Conservation (phyloP, 2,888 invertebrate species). For the Digitonthophagus gazella region DNA sequence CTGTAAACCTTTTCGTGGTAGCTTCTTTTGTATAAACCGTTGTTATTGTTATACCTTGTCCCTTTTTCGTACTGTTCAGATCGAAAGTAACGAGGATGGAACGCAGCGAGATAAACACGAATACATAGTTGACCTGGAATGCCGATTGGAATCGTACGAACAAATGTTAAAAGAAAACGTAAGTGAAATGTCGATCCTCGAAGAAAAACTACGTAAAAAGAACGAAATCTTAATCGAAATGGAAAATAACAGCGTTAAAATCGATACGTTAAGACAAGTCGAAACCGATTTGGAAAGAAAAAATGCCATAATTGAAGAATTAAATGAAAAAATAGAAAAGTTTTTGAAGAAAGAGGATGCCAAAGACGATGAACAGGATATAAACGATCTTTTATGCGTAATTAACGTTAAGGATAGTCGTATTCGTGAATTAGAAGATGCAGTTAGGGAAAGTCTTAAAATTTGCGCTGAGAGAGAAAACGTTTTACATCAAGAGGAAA, state of each 20-base stretch:
- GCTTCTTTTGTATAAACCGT: slow-evolving; percentile 1
- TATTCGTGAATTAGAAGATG: slow-evolving; percentile 79
- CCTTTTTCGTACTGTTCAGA: background rate
- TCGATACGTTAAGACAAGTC: slow-evolving; percentile 35
- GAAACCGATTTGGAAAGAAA: slow-evolving; percentile 33
- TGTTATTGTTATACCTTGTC: slow-evolving; percentile 26
- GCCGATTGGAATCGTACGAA: slow-evolving; percentile 57
- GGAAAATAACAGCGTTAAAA: slow-evolving; percentile 34
- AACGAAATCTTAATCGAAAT: slow-evolving; percentile 35
- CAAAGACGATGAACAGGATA: slow-evolving; percentile 33
- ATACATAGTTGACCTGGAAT: slow-evolving; percentile 52
- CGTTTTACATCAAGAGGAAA: slow-evolving; percentile 65
- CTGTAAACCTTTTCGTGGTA: slow-evolving; percentile 13
- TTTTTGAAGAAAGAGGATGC: slow-evolving; percentile 50
- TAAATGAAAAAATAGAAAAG: slow-evolving; percentile 54
- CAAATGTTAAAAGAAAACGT: slow-evolving; percentile 56
- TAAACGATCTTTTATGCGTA: slow-evolving; percentile 59
- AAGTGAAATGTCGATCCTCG: slow-evolving; percentile 43
- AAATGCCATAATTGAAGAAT: slow-evolving; percentile 34
- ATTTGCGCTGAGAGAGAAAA: slow-evolving; percentile 69
- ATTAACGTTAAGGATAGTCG: slow-evolving; percentile 64
- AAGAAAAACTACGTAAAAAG: slow-evolving; percentile 39
- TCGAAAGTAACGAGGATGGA: background rate
- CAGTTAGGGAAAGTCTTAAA: slow-evolving; percentile 75
- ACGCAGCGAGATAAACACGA: slow-evolving; percentile 32